phyloP scores from a whole-genome alignment of 2,888 invertebrate genomes.

The Watsonalla cultraria region DNA sequence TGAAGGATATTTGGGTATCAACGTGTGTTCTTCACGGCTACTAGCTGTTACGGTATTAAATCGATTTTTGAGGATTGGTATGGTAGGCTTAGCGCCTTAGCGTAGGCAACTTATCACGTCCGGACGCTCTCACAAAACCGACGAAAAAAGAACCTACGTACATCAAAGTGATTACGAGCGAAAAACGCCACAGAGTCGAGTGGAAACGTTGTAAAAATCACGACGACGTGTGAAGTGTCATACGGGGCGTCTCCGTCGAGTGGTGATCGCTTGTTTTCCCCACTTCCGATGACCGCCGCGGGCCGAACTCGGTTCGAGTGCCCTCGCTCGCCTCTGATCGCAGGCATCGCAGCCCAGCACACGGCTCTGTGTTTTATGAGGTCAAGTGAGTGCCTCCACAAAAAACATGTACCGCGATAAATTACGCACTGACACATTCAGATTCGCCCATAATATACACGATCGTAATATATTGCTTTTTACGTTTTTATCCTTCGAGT shows the following conservation, averaged over 20 bases:
- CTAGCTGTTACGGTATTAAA: too few relatives aligned
- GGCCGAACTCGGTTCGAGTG: conserved; percentile 56
- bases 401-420: conserved; percentile 74
- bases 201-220: conserved; percentile 76
- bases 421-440: conserved; percentile 78
- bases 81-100: conserved; percentile 1
- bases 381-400: conserved; percentile 73
- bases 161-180: conserved; percentile 69
- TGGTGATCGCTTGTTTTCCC: conserved; percentile 77
- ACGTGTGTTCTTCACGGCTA: too few relatives aligned
- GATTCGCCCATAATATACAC: conserved; percentile 73
- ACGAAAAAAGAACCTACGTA: conserved; percentile 36
- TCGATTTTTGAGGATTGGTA: too few relatives aligned
- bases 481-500: conserved; percentile 41
- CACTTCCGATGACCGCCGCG: conserved; percentile 68
- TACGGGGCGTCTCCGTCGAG: conserved; percentile 67
- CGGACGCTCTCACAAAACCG: conserved; percentile 28
- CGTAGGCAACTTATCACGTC: conserved; percentile 22
- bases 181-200: conserved; percentile 63
- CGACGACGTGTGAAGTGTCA: conserved; percentile 75
- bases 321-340: conserved; percentile 60
- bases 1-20: too few relatives aligned
- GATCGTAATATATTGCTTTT: conserved; percentile 70
- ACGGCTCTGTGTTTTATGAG: conserved; percentile 74
- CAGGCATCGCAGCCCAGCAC: conserved; percentile 58